Conservation (phyloP, 2,113 vertebrate genomes). For the Callaeas wilsoni region DNA sequence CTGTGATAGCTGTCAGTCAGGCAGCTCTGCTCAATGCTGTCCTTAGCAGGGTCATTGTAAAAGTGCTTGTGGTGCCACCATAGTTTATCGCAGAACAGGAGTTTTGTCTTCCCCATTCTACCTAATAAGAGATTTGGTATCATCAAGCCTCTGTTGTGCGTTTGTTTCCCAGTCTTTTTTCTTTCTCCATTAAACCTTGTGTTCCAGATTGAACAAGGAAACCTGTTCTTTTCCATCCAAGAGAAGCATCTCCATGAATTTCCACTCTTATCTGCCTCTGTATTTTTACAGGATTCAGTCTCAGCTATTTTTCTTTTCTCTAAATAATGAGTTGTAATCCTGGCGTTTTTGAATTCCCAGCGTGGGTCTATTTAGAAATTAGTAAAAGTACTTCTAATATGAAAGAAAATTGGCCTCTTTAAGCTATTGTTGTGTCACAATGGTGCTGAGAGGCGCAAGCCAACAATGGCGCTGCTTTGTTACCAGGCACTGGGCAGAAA, state of each 20-base stretch:
- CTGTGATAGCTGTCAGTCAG: neutral
- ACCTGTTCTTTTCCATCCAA: neutral
- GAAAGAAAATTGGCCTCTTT: slow-evolving; percentile 18
- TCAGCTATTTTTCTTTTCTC: neutral
- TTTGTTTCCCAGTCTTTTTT: neutral
- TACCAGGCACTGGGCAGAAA: neutral
- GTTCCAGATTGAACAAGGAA: neutral
- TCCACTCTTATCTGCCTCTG: neutral
- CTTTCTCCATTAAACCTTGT: neutral
- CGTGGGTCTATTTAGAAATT: slow-evolving; percentile 7
- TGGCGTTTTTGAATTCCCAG: slow-evolving; percentile 21
- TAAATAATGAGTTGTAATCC: neutral
- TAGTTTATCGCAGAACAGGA: neutral
- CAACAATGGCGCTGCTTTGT: neutral
- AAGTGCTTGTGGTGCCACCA: neutral
- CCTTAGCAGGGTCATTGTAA: neutral
- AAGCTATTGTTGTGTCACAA: slow-evolving; percentile 40
- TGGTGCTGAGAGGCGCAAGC: neutral
- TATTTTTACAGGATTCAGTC: neutral
- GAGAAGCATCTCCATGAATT: neutral
- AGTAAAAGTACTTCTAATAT: neutral
- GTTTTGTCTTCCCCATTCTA: neutral
- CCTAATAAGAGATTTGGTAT: neutral
- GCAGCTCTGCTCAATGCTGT: neutral
- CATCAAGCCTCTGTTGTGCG: neutral